Base-by-base conservation (phyloP, 1,140 invertebrate genomes). In the Chironomus tepperi region DNA sequence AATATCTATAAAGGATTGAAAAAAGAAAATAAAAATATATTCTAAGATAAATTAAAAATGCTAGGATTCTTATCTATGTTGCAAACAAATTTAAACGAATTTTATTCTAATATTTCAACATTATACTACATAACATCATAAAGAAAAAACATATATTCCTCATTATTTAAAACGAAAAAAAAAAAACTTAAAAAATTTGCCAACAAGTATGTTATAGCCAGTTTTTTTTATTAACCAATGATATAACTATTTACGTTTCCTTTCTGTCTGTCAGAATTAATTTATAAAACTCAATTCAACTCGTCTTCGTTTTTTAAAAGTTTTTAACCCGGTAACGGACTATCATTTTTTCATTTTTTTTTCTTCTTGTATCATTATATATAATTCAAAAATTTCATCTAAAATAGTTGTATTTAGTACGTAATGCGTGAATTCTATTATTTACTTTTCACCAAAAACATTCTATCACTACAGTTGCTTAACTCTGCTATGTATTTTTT, bases 141-240 rank as follows among this genome's bases (percentile, higher is more conserved):
- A 57, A 57, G 47, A 57, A 57, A 57, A 57, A 57, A 57, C 47
- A 57, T 57, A 57, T 57, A 57, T 57, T 57, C n/a, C n/a, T 57
- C 47, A n/a, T 57, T 57, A 57, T 57, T 57, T 57, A n/a, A 57
- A 57, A 57, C 7, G 2, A 5, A 34, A 34, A 34, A 34, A 34
- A 57, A 57, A 57, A 57, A 57, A 57, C 47, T 57, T 57, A 57
- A 57, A 57, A 57, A 57, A 34, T 34, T 57, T 57, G 47, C 47
- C 47, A 57, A 57, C 47, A 57, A 57, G n/a, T 57, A 57, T 57
- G n/a, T 12, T 57, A 57, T 57, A 57, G 47, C 47, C 47, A 57
- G 47, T 57, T 57, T 57, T 57, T n/a, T 57, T 57, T 57, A 57
- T n/a, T 34, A 34, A 34, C 24, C 24, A 34, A 34, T 34, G 24